phyloP scores from a whole-genome alignment of 1,140 invertebrate genomes.

The Cotesia typhae region DNA sequence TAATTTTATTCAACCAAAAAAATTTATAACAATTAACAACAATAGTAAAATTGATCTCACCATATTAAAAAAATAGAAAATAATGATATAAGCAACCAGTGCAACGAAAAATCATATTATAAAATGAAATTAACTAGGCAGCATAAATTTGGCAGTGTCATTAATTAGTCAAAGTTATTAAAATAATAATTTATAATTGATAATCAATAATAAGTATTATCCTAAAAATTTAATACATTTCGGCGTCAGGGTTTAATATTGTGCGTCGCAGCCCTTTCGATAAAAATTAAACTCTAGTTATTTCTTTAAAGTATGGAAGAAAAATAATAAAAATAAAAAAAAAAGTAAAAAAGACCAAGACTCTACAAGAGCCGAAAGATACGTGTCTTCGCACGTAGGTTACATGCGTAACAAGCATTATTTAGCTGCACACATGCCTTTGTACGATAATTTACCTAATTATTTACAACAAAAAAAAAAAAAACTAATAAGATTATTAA shows the following conservation, averaged over 20 bases:
- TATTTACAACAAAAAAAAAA: conserved; percentile 27
- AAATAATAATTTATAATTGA: background rate
- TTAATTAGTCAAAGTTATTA: too few species aligned
- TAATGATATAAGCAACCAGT: too few species aligned
- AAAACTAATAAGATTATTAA: background rate
- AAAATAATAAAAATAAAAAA: conserved; percentile 11
- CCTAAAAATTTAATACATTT: conserved; percentile 12
- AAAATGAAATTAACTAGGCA: too few species aligned
- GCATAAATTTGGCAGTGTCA: too few species aligned
- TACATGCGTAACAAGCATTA: conserved; percentile 13
- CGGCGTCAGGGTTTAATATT: conserved; percentile 24
- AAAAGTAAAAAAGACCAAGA: conserved; percentile 6
- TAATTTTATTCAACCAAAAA: too few species aligned
- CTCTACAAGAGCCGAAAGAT: conserved; percentile 31
- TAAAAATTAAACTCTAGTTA: background rate
- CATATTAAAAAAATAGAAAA: too few species aligned
- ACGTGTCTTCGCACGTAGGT: background rate
- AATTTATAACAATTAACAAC: too few species aligned
- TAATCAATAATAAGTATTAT: conserved; percentile 17
- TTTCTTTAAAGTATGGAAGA: conserved; percentile 17
- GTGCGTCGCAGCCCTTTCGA: conserved; percentile 19
- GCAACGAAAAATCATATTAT: too few species aligned
- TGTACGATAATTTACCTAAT: conserved; percentile 29
- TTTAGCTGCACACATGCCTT: conserved; percentile 19
- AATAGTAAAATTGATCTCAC: too few species aligned